These are phyloP conservation scores for Chironomus striatipennis DNA, from an alignment of 1,140 invertebrate genomes.

Conservation along the genomic window DNA sequence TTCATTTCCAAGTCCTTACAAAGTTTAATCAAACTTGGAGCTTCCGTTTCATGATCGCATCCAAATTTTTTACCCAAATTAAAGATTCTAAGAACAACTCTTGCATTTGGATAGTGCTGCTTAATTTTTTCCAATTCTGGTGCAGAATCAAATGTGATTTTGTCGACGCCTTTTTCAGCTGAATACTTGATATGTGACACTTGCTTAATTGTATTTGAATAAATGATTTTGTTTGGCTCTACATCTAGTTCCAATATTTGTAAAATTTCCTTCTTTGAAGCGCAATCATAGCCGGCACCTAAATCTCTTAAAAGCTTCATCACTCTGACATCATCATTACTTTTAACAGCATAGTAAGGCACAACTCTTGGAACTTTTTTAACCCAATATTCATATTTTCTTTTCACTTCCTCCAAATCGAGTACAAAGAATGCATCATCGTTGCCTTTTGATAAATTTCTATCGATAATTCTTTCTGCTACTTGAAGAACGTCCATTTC, in stretches of 20 bases:
- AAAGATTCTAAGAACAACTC: constrained; percentile 7
- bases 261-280: constrained; percentile 87
- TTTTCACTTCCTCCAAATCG: constrained; percentile 81
- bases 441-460: constrained; percentile 41
- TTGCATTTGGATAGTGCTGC: constrained; percentile 21
- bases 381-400: constrained; percentile 78
- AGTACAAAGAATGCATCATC: constrained; percentile 92
- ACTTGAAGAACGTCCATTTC: background rate
- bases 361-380: constrained; percentile 76
- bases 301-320: constrained; percentile 76
- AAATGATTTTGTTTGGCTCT: constrained; percentile 76
- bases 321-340: constrained; percentile 79
- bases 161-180: background rate
- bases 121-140: constrained; percentile 15
- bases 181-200: constrained; percentile 67
- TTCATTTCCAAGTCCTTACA: background rate
- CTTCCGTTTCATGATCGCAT: constrained; percentile 16
- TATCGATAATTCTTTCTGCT: background rate
- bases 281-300: constrained; percentile 92
- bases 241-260: constrained; percentile 75
- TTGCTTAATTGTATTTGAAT: constrained; percentile 96
- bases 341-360: constrained; percentile 96
- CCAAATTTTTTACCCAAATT: constrained; percentile 18
- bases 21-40: background rate
- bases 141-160: constrained; percentile 1